A percentile compares a stretch with the other conserved stretches of the same genome.
phyloP scores from a whole-genome alignment of 2,113 vertebrate genomes.

The Nycticryphes semicollaris region DNA sequence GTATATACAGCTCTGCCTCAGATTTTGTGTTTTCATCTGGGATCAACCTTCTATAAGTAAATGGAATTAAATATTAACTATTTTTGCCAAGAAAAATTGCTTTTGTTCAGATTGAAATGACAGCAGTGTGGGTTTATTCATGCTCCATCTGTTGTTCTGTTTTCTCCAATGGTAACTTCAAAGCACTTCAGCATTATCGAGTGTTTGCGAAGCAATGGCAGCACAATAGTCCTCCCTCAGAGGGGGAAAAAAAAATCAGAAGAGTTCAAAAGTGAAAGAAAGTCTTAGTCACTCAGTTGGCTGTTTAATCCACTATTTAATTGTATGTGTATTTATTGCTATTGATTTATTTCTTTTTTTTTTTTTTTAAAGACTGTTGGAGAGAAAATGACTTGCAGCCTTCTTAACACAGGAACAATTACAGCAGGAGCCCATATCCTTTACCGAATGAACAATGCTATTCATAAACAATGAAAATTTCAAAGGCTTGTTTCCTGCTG shows the following conservation, averaged over 20 bases:
- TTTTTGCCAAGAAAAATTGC: conserved; percentile 35
- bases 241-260: background rate
- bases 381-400: conserved; percentile 59
- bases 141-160: conserved; percentile 39
- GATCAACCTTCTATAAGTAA: conserved; percentile 36
- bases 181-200: conserved; percentile 32
- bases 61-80: conserved; percentile 63
- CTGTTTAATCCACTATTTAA: conserved; percentile 68
- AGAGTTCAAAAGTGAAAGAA: conserved; percentile 56
- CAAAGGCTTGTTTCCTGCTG: conserved; percentile 77
- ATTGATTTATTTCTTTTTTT: conserved; percentile 50
- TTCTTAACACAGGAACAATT: conserved; percentile 65
- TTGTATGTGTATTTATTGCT: conserved; percentile 70
- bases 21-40: background rate
- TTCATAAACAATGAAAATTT: conserved; percentile 75
- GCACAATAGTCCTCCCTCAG: conserved; percentile 28
- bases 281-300: conserved; percentile 9
- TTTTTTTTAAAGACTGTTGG: conserved; percentile 21
- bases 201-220: conserved; percentile 9
- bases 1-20: background rate
- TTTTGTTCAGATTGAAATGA: conserved; percentile 54
- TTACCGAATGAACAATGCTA: conserved; percentile 71
- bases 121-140: conserved; percentile 5
- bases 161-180: conserved; percentile 62
- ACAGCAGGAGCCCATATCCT: conserved; percentile 59